Base-by-base conservation (phyloP, 2,888 invertebrate genomes). In the Acleris emargana region DNA sequence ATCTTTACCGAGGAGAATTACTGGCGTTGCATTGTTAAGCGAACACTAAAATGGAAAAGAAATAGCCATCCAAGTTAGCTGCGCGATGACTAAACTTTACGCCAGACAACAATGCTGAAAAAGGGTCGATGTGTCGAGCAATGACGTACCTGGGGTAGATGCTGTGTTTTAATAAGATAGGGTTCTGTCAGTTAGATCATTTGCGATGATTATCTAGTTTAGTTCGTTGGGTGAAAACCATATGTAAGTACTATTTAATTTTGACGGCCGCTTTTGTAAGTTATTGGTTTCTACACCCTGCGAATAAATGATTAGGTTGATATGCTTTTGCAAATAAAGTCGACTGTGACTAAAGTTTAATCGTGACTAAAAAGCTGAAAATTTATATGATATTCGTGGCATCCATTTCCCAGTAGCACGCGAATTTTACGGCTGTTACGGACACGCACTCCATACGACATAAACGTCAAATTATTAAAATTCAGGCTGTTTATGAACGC, bases 391-490 rank as follows among this genome's bases (percentile, higher is more conserved):
- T 80, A 81, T 82, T 81, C 81, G 76, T 78, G 81, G 81, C 86
- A 86, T 86, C 84, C 80, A 84, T 85, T 85, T 81, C 75, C 60
- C 75, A 81, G 72, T 76, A 78, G 74, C 86, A 86, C 87, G 84
- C 86, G 83, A 81, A 83, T 84, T 86, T 85, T 83, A 86, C 81
- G 76, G 79, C 81, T 78, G 75, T 80, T 82, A 79, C 78, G 76
- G 82, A 82, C 86, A 87, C 86, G 86, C 87, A 84, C 82, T 83
- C 76, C 77, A 78, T 80, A 78, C 77, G 80, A 78, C 82, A 81
- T 81, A 82, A 82, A 84, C 79, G 82, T 77, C 79, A 81, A 86
- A 83, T 85, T 86, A 86, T 85, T 83, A 83, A 85, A 85, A 84
- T 84, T 82, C 81, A 78, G 78, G 76, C 79, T 79, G 77, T 84